Evolutionary conservation across 2,797 vertebrate species (phyloP).

Genomic region (Manis crassicaudata): DNA sequence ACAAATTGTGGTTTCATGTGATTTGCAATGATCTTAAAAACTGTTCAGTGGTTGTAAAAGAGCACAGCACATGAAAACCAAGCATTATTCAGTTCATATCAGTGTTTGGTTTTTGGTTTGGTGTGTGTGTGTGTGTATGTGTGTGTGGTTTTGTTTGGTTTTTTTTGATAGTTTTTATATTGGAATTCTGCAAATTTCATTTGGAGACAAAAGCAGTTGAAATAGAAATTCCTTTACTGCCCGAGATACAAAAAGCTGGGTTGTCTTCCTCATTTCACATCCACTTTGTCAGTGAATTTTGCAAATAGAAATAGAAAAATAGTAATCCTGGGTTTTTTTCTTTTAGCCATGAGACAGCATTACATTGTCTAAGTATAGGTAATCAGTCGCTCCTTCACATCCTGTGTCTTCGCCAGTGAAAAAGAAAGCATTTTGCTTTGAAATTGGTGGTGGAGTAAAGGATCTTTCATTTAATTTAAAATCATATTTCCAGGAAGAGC

Average conservation of each 20-base stretch:
- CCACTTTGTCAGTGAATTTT: slow-evolving; percentile 31
- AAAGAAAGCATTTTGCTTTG: neutral
- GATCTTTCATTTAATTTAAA: neutral
- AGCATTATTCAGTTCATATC: neutral
- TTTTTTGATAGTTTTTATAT: neutral
- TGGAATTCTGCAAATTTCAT: slow-evolving; percentile 56
- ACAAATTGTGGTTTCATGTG: slow-evolving; percentile 58
- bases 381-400: slow-evolving; percentile 19
- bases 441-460: neutral
- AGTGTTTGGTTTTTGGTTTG: neutral
- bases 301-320: slow-evolving; percentile 7
- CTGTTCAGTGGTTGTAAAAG: slow-evolving; percentile 27
- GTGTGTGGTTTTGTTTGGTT: neutral
- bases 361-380: slow-evolving; percentile 20
- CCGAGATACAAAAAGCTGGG: slow-evolving; percentile 5
- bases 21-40: slow-evolving; percentile 53
- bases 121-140: neutral
- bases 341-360: slow-evolving; percentile 48
- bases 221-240: slow-evolving; percentile 56
- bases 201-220: slow-evolving; percentile 31
- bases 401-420: neutral
- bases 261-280: slow-evolving; percentile 37
- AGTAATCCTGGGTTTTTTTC: slow-evolving; percentile 23
- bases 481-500: neutral
- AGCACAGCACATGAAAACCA: slow-evolving; percentile 34